Conservation (phyloP, 1,140 invertebrate species). For the Drosophila willistoni region DNA sequence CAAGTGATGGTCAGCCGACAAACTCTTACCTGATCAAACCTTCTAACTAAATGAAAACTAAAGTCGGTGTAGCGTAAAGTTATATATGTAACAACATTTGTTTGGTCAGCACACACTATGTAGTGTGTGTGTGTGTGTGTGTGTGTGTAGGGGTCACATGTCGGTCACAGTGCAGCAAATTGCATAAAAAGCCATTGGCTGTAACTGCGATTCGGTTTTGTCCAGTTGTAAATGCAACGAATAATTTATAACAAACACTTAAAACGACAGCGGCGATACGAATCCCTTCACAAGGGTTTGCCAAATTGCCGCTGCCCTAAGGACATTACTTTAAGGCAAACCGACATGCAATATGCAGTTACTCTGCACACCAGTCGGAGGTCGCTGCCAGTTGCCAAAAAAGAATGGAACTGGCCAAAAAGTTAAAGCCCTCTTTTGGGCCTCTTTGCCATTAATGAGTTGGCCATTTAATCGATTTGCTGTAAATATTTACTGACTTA, state of each 20-base stretch:
- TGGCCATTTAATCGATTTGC: slow-evolving; percentile 41
- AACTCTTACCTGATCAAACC: slow-evolving; percentile 42
- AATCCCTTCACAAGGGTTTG: slow-evolving; percentile 57
- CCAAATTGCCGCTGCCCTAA: slow-evolving; percentile 60
- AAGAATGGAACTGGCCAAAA: slow-evolving; percentile 25
- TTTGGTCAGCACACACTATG: not conserved
- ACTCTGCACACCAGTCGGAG: slow-evolving; percentile 13
- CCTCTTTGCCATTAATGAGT: slow-evolving; percentile 46
- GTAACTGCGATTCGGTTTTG: slow-evolving; percentile 39
- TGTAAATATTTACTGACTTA: slow-evolving; percentile 18
- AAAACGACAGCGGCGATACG: slow-evolving; percentile 54
- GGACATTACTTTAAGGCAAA: slow-evolving; percentile 58
- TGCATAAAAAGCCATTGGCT: slow-evolving; percentile 56
- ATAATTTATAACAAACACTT: slow-evolving; percentile 72
- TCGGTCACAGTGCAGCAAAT: slow-evolving; percentile 61
- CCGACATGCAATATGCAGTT: slow-evolving; percentile 55
- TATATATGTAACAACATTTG: slow-evolving; percentile 26
- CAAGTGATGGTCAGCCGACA: not conserved
- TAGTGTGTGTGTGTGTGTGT: slow-evolving; percentile 15
- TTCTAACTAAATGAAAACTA: slow-evolving; percentile 43
- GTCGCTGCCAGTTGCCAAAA: slow-evolving; percentile 50
- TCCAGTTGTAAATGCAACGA: slow-evolving; percentile 50
- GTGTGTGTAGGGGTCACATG: slow-evolving; percentile 58
- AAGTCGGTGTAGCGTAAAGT: slow-evolving; percentile 64
- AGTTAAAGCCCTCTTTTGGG: slow-evolving; percentile 32